Evolutionary conservation across 2,888 invertebrate species (phyloP), one percentile per base, ranked within the genome.

Genomic region (Microdon myrmicae): DNA sequence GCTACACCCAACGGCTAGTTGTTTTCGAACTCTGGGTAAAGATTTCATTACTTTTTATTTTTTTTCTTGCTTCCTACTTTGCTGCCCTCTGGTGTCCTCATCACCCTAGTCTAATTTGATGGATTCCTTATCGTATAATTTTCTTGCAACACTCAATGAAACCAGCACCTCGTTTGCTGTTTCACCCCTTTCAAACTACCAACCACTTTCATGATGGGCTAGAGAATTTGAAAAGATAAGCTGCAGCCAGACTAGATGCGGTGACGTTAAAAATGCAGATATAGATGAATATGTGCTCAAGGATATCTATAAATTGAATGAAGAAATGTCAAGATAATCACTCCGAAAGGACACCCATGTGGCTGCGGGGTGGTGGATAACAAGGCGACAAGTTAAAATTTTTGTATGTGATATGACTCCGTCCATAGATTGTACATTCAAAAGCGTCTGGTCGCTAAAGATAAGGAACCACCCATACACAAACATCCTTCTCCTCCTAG

Each of bases 371-470:
- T 3, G 10, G 23, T 8, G 6, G n/a, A 13, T 7, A 45, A 43
- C 49, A 19, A 39, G 39, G 48, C 56, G 59, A 60, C 51, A 47
- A 64, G 58, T 64, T 64, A 43, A 64, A 51, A 53, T 43, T 64
- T 58, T 58, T 64, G 47, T 58, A 43, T 58, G 39, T 53, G 58
- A 64, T 64, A 64, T 58, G 58, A 47, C 64, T 58, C 28, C 58
- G 43, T 58, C 58, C 58, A 47, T 16, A 64, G 58, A 64, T 64
- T 64, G 64, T 43, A 58, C 60, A 60, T 48, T 60, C 76, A 79
- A 78, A 79, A 79, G 77, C 77, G 78, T 78, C 78, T 79, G 79
- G 78, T 75, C 77, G 78, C 70, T 71, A 71, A 68, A 78, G 78
- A 78, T 78, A 78, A 78, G 78, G 74, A 75, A 75, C 14, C 51